Conservation (phyloP, 2,113 vertebrate species). For the Anarrhichthys ocellatus region DNA sequence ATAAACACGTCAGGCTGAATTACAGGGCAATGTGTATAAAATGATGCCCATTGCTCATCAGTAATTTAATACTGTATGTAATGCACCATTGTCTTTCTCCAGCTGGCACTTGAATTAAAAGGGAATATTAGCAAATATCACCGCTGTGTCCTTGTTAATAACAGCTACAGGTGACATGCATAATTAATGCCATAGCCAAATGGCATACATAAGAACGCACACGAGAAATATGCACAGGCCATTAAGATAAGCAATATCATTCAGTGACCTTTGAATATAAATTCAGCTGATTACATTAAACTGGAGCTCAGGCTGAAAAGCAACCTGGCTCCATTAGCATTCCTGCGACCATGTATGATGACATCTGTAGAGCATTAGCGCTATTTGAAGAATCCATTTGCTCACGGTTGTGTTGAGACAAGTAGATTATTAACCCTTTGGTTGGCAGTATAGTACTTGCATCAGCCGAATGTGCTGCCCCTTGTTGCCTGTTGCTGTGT, state of each 20-base stretch:
- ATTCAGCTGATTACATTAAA: conserved; percentile 48
- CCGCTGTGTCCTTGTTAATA: not conserved
- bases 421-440: conserved; percentile 40
- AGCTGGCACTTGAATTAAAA: not conserved
- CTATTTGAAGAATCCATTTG: conserved; percentile 60
- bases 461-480: conserved; percentile 10
- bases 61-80: not conserved
- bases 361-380: conserved; percentile 47
- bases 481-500: conserved; percentile 51
- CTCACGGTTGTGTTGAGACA: conserved; percentile 34
- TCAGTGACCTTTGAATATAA: conserved; percentile 37
- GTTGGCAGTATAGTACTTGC: not conserved
- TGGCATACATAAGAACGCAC: not conserved
- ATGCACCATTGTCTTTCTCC: not conserved
- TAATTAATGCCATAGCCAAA: not conserved
- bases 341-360: conserved; percentile 34
- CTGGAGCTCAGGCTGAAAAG: conserved; percentile 21
- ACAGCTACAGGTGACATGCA: not conserved
- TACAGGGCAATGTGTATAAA: not conserved
- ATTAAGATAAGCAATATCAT: conserved; percentile 15
- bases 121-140: not conserved
- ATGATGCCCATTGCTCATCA: not conserved
- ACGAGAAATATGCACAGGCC: not conserved
- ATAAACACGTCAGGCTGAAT: not conserved
- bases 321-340: conserved; percentile 40